Conservation (phyloP, 2,888 invertebrate species). For the Zygaena filipendulae region DNA sequence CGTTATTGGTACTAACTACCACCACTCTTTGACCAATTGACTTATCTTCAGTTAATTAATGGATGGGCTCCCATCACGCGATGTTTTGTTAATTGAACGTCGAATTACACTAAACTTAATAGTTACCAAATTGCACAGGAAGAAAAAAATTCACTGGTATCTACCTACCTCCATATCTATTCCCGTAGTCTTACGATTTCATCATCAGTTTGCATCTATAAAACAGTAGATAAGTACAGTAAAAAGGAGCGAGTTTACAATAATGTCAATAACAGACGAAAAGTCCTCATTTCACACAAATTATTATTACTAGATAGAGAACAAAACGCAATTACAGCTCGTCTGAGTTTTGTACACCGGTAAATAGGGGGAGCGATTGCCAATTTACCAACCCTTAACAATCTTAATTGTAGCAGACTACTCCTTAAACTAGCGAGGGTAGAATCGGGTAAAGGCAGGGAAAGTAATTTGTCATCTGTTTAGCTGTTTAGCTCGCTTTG, state of each 20-base stretch:
- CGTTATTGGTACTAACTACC: conserved; percentile 45
- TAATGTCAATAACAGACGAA: too few species aligned
- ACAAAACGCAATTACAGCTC: conserved; percentile 42
- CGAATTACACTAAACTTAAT: conserved; percentile 13
- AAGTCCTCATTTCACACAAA: too few species aligned
- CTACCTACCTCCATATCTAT: too few species aligned
- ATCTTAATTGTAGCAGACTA: conserved; percentile 62
- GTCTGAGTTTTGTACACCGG: conserved; percentile 45
- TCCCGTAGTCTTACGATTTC: too few species aligned
- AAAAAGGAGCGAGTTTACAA: too few species aligned
- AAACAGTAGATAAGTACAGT: too few species aligned
- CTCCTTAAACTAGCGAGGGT: conserved; percentile 54
- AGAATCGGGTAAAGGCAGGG: conserved; percentile 44
- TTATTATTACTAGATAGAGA: too few species aligned
- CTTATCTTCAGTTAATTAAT: conserved; percentile 62
- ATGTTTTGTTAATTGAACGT: conserved; percentile 40
- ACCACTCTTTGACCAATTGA: conserved; percentile 51
- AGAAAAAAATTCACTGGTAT: too few species aligned
- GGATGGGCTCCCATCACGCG: conserved; percentile 50
- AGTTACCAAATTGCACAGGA: conserved; percentile 11
- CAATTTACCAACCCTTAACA: conserved; percentile 62
- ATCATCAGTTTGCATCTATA: too few species aligned
- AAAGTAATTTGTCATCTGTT: conserved; percentile 67
- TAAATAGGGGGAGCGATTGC: conserved; percentile 62
- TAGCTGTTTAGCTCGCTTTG: conserved; percentile 53